A percentile compares a stretch with the other conserved stretches of the same genome.
phyloP scores from a whole-genome alignment of 1,140 invertebrate species.

The Kradibia gibbosae region DNA sequence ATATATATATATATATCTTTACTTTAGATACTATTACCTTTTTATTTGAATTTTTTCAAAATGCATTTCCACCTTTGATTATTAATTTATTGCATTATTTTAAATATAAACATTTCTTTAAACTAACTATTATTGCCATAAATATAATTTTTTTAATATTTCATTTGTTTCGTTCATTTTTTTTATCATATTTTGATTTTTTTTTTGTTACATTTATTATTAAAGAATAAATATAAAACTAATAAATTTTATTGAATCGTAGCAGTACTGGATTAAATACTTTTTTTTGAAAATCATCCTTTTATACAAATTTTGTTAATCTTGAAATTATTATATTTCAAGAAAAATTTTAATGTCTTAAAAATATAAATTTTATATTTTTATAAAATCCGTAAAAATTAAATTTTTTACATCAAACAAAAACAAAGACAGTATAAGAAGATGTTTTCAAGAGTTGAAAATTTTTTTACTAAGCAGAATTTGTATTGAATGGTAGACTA shows the following conservation, averaged over 20 bases:
- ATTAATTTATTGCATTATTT: background rate
- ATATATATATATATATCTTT: background rate
- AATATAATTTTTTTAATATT: too few species aligned
- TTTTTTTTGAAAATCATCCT: background rate
- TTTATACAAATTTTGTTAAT: background rate
- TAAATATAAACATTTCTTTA: background rate
- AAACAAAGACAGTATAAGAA: too few species aligned
- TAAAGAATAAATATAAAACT: background rate
- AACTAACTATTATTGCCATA: background rate
- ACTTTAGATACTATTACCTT: background rate
- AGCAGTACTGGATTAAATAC: background rate
- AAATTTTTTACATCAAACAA: too few species aligned
- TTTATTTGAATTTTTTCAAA: constrained; percentile 13
- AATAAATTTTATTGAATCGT: background rate
- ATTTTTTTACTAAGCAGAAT: background rate
- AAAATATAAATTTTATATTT: background rate
- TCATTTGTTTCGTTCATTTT: too few species aligned
- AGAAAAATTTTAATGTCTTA: background rate
- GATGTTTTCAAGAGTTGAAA: too few species aligned
- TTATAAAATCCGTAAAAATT: background rate
- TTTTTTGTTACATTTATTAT: background rate
- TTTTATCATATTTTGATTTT: too few species aligned
- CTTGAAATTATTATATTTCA: background rate
- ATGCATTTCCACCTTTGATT: background rate
- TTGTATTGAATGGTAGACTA: background rate